These are phyloP conservation scores for Drosophila vallismaia DNA, from an alignment of 2,888 invertebrate species.

Conservation along the genomic window DNA sequence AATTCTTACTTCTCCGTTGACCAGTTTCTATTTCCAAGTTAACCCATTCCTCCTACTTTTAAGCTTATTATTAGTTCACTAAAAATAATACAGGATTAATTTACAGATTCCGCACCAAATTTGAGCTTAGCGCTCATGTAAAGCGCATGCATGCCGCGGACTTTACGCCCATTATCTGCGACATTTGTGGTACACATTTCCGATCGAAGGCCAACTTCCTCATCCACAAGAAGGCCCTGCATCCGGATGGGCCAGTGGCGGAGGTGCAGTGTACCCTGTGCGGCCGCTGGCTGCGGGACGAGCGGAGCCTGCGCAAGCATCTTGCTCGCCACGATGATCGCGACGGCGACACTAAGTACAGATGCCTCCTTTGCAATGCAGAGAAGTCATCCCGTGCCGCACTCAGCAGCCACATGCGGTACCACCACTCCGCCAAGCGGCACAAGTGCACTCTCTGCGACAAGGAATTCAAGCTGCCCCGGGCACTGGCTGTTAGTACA, in stretches of 20 bases:
- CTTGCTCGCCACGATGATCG: constrained; percentile 66
- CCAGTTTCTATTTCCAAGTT: neutral
- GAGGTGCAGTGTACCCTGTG: constrained; percentile 71
- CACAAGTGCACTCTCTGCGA: constrained; percentile 67
- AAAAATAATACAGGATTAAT: neutral
- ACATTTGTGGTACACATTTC: constrained; percentile 67
- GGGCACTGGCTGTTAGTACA: constrained; percentile 58
- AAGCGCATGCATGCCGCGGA: constrained; percentile 70
- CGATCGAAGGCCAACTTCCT: constrained; percentile 71
- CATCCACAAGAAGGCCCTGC: constrained; percentile 68
- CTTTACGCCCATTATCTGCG: constrained; percentile 75
- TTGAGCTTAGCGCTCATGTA: constrained; percentile 64
- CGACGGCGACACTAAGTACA: constrained; percentile 63
- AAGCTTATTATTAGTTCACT: neutral
- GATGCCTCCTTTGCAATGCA: constrained; percentile 60
- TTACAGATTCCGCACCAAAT: constrained; percentile 67
- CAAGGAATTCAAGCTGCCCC: constrained; percentile 67
- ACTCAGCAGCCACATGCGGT: constrained; percentile 68
- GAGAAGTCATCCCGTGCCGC: constrained; percentile 68
- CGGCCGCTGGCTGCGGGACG: constrained; percentile 68
- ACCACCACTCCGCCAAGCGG: constrained; percentile 69
- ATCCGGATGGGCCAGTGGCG: constrained; percentile 69
- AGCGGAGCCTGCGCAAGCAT: constrained; percentile 70
- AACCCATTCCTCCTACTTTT: neutral
- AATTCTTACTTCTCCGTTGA: neutral